Evolutionary conservation across 1,140 invertebrate species (phyloP), one percentile per base, ranked within the genome.

Genomic region (Yoshiicerus persimilis): DNA sequence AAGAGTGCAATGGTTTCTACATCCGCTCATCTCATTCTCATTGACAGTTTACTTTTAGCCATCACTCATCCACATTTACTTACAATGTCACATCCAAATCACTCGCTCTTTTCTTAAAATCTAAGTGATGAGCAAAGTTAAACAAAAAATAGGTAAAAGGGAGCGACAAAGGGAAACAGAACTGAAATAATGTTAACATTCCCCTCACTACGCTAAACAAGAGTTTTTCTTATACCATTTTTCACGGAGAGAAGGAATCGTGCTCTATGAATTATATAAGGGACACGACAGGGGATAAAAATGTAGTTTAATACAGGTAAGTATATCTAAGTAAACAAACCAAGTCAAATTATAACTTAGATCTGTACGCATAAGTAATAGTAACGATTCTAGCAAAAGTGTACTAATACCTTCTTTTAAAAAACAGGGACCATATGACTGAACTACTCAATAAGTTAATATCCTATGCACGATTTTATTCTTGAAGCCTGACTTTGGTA

Each of bases 1-100:
- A 0, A 80, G 32, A n/a, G 75, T 36, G 75, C 75, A 80, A 80
- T 80, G 75, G 2, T 80, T 80, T 36, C 75, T n/a, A 80, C 75
- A 80, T 80, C 75, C 75, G 75, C 32, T 80, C 47, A 56, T 56
- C 34, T 80, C 75, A 80, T 80, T 56, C 34, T 80, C 75, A 80
- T 80, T 80, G 75, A 80, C 75, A 80, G 75, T 80, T 80, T 80
- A 80, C 75, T 13, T 80, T 36, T 9, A 9, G 4, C 32, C 30
- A 80, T 80, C 75, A 38, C 32, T 80, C 34, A 80, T 80, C n/a
- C 47, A 56, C 16, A n/a, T n/a, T n/a, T n/a, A n/a, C n/a, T n/a
- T n/a, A n/a, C n/a, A n/a, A n/a, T n/a, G n/a, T n/a, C n/a, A n/a
- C n/a, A n/a, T n/a, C n/a, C n/a, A n/a, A n/a, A n/a, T n/a, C n/a